Evolutionary conservation across 2,888 invertebrate genomes (phyloP), one percentile per base, ranked within the genome.

Genomic region (Drosophila recens): DNA sequence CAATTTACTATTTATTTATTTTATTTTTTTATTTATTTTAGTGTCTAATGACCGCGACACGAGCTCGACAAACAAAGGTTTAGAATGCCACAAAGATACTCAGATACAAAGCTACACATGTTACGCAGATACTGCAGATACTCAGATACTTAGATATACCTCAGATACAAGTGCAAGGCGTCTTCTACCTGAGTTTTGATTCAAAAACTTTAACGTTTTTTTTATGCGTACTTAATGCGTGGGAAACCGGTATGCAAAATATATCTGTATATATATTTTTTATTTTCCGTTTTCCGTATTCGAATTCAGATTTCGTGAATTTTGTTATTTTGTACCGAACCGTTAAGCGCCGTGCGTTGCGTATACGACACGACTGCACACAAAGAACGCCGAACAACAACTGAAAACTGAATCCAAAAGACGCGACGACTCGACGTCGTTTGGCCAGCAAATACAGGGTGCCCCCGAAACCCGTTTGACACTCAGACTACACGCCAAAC

Each of bases 331-430:
- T 30, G 42, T 49, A 8, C 15, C 9, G 20, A 46, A 68, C 59
- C 76, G 63, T 59, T 46, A 65, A 64, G 23, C 57, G 64, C 17
- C 34, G 46, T 20, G 58, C 78, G 76, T 79, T 63, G 64, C 83
- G 84, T 72, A 79, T 75, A 85, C 85, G 82, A 72, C 80, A 72
- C 68, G 61, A 68, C 76, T 87, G 79, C 69, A 71, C 81, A 67
- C 80, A 62, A 72, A 58, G 85, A 89, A 89, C 87, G 82, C 72
- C 86, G 85, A 89, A 87, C 72, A 87, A 82, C 70, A 85, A 89
- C 89, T 86, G 89, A 72, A 65, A 30, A 30, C 30, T 8, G 30
- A 30, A 27, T 27, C 27, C 2, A 27, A 30, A 45, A 45, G n/a
- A 49, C 42, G 49, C 51, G 46, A 45, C 49, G 51, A 38, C n/a